Evolutionary conservation across 2,888 invertebrate genomes (phyloP), one percentile per base, ranked within the genome.

Genomic region (Sphecodes monilicornis): DNA sequence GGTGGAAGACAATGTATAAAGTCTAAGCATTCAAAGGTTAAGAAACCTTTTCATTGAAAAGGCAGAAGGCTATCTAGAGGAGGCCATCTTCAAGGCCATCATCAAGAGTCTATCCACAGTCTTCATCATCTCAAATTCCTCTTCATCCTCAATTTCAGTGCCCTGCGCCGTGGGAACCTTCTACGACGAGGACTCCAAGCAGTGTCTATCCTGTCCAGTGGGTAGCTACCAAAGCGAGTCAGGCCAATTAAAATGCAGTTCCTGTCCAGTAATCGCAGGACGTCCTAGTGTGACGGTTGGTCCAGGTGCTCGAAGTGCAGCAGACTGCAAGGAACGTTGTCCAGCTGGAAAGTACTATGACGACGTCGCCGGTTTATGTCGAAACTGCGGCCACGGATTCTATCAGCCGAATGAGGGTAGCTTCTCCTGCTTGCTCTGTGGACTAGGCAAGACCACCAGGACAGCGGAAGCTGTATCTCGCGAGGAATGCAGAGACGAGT

Each of bases 181-280:
- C 95, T 98, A 97, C 93, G 97, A 98, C 88, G 96, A 96, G 68
- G 96, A 96, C 6, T 97, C 97, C 83, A 97, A 97, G 92, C 96
- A 97, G 29, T 99, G 99, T 94, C 95, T 97, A 68, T 97, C 97
- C 39, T 99, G 99, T 92, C 97, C 98, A 0, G 95, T 97, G 64
- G 99, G 99, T 86, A 97, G 97, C 0, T 99, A 99, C 94, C 99
- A 99, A 95, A 98, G 99, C 85, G 98, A 98, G 95, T 97, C 97
- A 2, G 98, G 98, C 0, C 98, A 98, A 93, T 95, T 97, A 69
- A 97, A 97, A 92, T 99, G 99, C 95, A 97, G 97, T 72, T 96
- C 97, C 73, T 99, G 99, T 94, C 99, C 99, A 1, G 96, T 97
- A 4, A 98, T 98, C 84, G 98, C 98, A 26, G 98, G 98, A n/a